Evolutionary conservation across 2,113 vertebrate species (phyloP), one percentile per base, ranked within the genome.

Genomic region (Pterocles orientalis): DNA sequence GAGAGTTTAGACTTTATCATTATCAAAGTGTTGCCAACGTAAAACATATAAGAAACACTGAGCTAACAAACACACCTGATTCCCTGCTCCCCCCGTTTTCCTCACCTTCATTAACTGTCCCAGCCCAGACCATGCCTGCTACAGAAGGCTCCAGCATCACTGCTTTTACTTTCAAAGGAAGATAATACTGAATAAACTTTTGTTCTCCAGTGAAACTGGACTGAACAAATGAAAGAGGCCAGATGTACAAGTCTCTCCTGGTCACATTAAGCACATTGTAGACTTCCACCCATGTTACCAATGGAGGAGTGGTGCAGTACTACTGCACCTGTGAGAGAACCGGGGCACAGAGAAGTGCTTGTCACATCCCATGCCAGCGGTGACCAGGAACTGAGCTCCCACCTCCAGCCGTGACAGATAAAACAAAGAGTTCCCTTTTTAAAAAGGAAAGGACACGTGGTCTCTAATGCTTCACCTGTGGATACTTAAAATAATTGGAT

Each of bases 401-500:
- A 81, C 64, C 51, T 88, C 64, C 69, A 84, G 31, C 47, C 60
- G 60, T 6, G 45, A 75, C 53, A 75, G 29, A 70, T 45, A 85
- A 85, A 85, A 85, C 51, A 72, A 20, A 91, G n/a, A 80, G 36
- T 57, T 82, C 16, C 26, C 8, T 34, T 95, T 88, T 92, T 66
- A 4, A 48, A 80, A 81, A 75, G 29, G 64, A 43, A 77, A 88
- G 60, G 60, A 71, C 85, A 92, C 51, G 15, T 60, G 53, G 80
- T 45, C 64, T 71, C 48, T 91, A 91, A 95, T 72, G 89, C 45
- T 87, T 88, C 94, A 94, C 80, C 88, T 92, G 93, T 68, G 85
- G 51, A 64, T 61, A 73, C 64, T 96, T 95, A 81, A 92, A 96
- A 96, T 93, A 92, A 96, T 78, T 83, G 64, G 56, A 92, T 92